Evolutionary conservation across 2,888 invertebrate species (phyloP).

Genomic region (Tiphia femorata): DNA sequence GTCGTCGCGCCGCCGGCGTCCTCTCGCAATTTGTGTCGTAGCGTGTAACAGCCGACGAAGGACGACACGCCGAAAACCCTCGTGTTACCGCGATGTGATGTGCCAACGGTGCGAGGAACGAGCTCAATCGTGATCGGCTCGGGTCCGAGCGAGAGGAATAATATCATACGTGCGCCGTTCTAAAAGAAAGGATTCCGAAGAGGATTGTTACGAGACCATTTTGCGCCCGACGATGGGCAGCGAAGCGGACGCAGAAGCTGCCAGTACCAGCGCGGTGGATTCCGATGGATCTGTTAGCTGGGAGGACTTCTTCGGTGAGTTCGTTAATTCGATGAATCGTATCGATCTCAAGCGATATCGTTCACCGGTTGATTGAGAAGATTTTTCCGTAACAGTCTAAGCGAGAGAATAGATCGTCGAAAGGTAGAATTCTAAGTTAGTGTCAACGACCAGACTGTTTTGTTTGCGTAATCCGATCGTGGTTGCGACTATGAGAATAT

Average conservation of each 20-base stretch:
- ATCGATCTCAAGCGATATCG: background rate
- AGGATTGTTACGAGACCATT: background rate
- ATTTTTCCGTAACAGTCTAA: background rate
- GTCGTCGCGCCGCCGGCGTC: background rate
- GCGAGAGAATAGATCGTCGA: too few relatives aligned
- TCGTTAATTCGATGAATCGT: background rate
- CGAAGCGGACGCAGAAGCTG: constrained; percentile 50
- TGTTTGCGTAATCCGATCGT: too few relatives aligned
- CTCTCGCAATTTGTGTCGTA: constrained; percentile 9
- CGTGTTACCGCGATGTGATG: constrained; percentile 9
- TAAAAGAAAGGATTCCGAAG: background rate
- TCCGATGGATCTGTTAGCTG: constrained; percentile 80
- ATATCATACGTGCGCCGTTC: constrained; percentile 5
- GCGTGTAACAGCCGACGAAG: constrained; percentile 4
- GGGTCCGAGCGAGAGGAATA: background rate
- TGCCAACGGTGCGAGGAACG: background rate
- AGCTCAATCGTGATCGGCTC: background rate
- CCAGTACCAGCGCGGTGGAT: constrained; percentile 71
- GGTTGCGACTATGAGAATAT: too few relatives aligned
- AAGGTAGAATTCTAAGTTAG: too few relatives aligned
- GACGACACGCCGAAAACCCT: constrained; percentile 9
- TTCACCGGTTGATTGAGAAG: background rate
- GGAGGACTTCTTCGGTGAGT: constrained; percentile 81
- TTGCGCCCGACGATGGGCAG: constrained; percentile 45
- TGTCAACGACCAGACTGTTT: too few relatives aligned